Percentiles rank a stretch among this genome's conserved stretches.
These are phyloP conservation scores for Eucera pruinosa DNA, from an alignment of 2,888 invertebrate genomes.

Conservation along the genomic window DNA sequence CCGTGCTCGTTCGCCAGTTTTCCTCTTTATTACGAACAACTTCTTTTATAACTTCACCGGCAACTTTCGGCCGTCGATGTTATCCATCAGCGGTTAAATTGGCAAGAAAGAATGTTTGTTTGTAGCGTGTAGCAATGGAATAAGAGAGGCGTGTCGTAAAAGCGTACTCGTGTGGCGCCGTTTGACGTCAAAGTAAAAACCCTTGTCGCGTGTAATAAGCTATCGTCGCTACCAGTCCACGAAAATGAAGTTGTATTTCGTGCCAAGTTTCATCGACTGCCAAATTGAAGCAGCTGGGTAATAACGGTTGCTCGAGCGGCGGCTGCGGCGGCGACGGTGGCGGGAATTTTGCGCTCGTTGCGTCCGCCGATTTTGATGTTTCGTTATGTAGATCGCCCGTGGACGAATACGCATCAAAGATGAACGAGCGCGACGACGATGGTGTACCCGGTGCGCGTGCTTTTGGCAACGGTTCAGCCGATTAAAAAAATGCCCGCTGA, in stretches of 20 bases:
- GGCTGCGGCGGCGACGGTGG: too few relatives aligned
- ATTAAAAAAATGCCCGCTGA: slow-evolving; percentile 24
- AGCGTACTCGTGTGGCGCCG: slow-evolving; percentile 41
- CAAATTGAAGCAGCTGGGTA: slow-evolving; percentile 46
- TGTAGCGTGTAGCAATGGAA: not conserved
- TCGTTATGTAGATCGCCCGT: too few relatives aligned
- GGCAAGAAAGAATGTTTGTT: not conserved
- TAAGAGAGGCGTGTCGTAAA: slow-evolving; percentile 26
- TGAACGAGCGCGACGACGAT: too few relatives aligned
- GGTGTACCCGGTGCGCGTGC: slow-evolving; percentile 7
- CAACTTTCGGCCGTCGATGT: slow-evolving; percentile 4
- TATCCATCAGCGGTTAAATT: slow-evolving; percentile 14
- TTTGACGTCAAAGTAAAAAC: slow-evolving; percentile 20
- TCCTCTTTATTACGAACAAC: not conserved
- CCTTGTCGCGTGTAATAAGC: slow-evolving; percentile 32
- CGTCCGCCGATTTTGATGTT: not conserved
- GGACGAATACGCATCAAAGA: too few relatives aligned
- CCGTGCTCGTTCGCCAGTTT: too few relatives aligned
- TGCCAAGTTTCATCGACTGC: slow-evolving; percentile 54
- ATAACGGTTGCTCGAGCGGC: too few relatives aligned
- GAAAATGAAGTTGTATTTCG: slow-evolving; percentile 54
- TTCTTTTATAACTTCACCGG: slow-evolving; percentile 6
- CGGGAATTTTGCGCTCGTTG: slow-evolving; percentile 34
- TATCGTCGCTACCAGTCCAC: slow-evolving; percentile 25
- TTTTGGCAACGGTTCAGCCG: slow-evolving; percentile 26